phyloP scores from a whole-genome alignment of 2,888 invertebrate species.

The Ecdyonurus torrentis region DNA sequence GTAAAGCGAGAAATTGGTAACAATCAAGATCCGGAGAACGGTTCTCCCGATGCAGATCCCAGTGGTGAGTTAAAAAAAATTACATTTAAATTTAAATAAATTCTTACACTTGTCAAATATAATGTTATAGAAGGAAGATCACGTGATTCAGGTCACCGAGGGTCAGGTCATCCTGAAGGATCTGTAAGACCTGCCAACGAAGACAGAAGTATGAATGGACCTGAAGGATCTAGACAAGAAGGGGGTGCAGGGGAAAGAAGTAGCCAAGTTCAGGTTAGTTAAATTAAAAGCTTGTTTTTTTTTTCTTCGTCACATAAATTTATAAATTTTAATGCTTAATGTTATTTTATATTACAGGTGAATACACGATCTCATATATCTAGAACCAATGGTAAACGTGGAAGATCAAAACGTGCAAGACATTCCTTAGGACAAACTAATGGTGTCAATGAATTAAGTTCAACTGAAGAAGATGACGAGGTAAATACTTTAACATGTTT shows the following conservation, averaged over 20 bases:
- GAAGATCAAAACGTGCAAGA: neutral
- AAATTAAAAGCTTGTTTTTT: no score
- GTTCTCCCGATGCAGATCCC: conserved; percentile 72
- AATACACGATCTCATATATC: neutral
- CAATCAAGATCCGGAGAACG: conserved; percentile 52
- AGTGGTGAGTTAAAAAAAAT: conserved; percentile 32
- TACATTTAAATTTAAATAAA: neutral
- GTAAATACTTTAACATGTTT: no score
- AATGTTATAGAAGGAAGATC: conserved; percentile 5
- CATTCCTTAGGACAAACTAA: neutral
- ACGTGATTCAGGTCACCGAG: neutral
- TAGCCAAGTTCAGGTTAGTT: neutral
- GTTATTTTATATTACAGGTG: neutral
- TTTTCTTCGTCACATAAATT: no score
- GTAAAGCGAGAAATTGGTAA: conserved; percentile 68
- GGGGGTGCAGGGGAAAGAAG: neutral
- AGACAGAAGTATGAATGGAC: neutral
- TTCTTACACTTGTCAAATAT: conserved; percentile 2
- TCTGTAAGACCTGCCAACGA: neutral
- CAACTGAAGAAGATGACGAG: neutral
- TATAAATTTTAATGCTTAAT: no score
- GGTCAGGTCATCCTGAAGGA: neutral
- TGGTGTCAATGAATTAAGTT: neutral
- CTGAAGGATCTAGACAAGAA: neutral
- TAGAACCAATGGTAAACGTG: neutral